These are phyloP conservation scores for Oscheius sp. DNA, from an alignment of 2,888 invertebrate species.

Conservation along the genomic window DNA sequence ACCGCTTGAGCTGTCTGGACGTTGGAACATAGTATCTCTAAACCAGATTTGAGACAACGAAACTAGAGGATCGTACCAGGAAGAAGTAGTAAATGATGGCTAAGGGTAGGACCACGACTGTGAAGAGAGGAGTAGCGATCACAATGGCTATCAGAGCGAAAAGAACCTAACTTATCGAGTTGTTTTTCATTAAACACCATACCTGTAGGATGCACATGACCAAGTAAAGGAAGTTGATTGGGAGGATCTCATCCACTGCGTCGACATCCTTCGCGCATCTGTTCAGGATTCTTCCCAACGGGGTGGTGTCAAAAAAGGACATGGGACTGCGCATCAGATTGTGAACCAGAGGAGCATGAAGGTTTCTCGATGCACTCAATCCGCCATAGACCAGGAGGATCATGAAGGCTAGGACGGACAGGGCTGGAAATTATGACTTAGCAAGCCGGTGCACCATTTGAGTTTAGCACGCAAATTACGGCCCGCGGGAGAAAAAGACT, in stretches of 20 bases:
- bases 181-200: not conserved
- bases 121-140: slow-evolving; percentile 68
- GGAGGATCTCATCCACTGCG: slow-evolving; percentile 60
- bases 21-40: slow-evolving; percentile 93
- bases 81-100: slow-evolving; percentile 60
- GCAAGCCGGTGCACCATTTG: no score
- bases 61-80: slow-evolving; percentile 44
- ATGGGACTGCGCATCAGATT: slow-evolving; percentile 68
- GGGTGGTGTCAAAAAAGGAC: slow-evolving; percentile 75
- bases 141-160: slow-evolving; percentile 65
- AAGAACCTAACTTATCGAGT: slow-evolving; percentile 44
- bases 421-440: not conserved
- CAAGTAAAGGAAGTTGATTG: slow-evolving; percentile 65
- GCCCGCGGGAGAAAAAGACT: no score
- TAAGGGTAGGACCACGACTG: slow-evolving; percentile 63
- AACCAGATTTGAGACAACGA: slow-evolving; percentile 30
- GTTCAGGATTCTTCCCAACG: slow-evolving; percentile 75
- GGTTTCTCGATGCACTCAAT: slow-evolving; percentile 63
- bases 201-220: slow-evolving; percentile 62
- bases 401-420: slow-evolving; percentile 35
- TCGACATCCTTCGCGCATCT: slow-evolving; percentile 72
- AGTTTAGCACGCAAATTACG: no score
- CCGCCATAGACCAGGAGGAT: slow-evolving; percentile 60
- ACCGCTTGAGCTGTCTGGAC: slow-evolving; percentile 81
- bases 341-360: slow-evolving; percentile 57